phyloP scores from a whole-genome alignment of 1,140 invertebrate species.

The Temnothorax curvispinosus region DNA sequence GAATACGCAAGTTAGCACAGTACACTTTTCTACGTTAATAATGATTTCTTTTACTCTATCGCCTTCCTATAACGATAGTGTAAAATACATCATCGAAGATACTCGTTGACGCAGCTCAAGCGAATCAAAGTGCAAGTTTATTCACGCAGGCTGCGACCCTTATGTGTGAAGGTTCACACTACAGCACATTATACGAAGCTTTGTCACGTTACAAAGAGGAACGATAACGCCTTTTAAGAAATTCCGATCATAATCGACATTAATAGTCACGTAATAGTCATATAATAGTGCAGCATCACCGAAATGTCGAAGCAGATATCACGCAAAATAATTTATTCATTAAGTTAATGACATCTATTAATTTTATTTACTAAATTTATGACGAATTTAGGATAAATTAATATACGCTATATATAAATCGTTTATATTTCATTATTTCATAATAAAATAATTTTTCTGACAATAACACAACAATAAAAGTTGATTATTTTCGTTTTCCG shows the following conservation, averaged over 20 bases:
- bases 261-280: background rate
- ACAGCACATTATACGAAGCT: slow-evolving; percentile 17
- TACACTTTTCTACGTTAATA: background rate
- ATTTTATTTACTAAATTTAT: background rate
- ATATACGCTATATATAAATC: background rate
- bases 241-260: background rate
- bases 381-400: background rate
- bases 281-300: background rate
- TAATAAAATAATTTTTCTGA: background rate
- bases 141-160: slow-evolving; percentile 29
- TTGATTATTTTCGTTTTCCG: background rate
- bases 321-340: background rate
- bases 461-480: background rate
- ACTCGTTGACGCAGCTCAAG: background rate
- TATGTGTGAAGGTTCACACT: slow-evolving; percentile 44
- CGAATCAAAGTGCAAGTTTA: slow-evolving; percentile 51
- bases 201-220: slow-evolving; percentile 7
- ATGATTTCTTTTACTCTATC: background rate
- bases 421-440: background rate
- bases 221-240: slow-evolving; percentile 6
- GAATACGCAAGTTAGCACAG: background rate
- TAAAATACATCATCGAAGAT: slow-evolving; percentile 31
- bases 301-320: background rate
- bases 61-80: background rate
- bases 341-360: slow-evolving; percentile 12